Conservation (phyloP, 2,888 invertebrate genomes). For the Anoplius nigerrimus region DNA sequence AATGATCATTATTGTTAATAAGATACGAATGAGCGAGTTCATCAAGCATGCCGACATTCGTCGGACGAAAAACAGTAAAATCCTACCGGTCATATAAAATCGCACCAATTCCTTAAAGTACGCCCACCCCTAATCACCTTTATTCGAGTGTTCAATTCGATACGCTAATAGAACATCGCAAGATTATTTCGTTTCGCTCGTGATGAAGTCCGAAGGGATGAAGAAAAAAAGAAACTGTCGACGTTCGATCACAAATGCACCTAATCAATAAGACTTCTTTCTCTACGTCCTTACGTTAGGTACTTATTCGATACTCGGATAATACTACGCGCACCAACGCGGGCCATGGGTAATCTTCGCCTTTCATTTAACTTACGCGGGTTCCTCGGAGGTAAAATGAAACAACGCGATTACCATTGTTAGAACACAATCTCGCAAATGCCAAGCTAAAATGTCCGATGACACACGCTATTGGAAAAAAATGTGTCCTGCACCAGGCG, state of each 20-base stretch:
- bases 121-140: no score
- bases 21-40: constrained; percentile 7
- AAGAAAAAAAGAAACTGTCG: constrained; percentile 24
- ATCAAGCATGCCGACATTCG: background rate
- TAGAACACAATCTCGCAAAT: constrained; percentile 27
- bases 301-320: constrained; percentile 20
- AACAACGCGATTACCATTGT: background rate
- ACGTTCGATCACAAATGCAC: constrained; percentile 22
- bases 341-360: background rate
- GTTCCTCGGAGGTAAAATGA: no score
- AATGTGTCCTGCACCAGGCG: constrained; percentile 34
- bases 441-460: no score
- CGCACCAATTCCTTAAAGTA: no score
- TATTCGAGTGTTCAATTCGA: no score
- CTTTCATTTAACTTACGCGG: background rate
- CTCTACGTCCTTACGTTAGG: constrained; percentile 8
- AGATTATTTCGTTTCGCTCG: no score
- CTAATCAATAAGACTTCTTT: constrained; percentile 24
- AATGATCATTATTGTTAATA: background rate
- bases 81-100: no score
- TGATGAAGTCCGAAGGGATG: no score
- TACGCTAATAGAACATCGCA: no score
- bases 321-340: constrained; percentile 28
- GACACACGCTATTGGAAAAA: background rate
- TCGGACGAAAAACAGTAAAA: no score